Percentiles rank a stretch among this genome's conserved stretches.
Evolutionary conservation across 2,113 vertebrate genomes (phyloP).

Genomic region (Petroica traversi): DNA sequence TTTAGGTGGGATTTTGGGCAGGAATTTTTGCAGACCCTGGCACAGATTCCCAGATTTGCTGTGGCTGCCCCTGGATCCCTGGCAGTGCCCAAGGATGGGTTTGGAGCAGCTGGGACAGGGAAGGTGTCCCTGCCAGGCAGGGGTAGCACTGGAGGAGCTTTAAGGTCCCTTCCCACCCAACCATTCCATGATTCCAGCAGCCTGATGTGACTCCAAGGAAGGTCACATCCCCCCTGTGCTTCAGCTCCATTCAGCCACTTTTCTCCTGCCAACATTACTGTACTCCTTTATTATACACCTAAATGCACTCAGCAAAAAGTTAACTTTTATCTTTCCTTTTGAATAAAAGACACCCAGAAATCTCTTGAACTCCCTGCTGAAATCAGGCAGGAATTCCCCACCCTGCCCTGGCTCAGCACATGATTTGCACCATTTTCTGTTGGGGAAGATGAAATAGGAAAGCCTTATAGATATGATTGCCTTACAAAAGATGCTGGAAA

Average conservation of each 20-base stretch:
- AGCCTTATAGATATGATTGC: no score
- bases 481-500: no score
- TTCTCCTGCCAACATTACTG: neutral
- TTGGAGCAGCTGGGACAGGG: neutral
- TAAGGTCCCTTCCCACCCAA: neutral
- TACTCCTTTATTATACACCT: neutral
- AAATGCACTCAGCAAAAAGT: neutral
- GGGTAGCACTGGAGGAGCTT: neutral
- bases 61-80: neutral
- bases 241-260: neutral
- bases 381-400: neutral
- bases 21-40: neutral
- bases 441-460: no score
- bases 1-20: accelerated
- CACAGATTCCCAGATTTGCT: neutral
- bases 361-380: neutral
- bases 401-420: accelerated
- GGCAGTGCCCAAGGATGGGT: neutral
- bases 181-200: neutral
- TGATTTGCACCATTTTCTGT: accelerated
- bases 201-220: no score
- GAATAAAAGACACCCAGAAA: neutral
- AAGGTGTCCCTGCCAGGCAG: neutral
- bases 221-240: accelerated
- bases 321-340: neutral